These are phyloP conservation scores for Oxycera nigricornis DNA, from an alignment of 2,888 invertebrate genomes.

Conservation along the genomic window DNA sequence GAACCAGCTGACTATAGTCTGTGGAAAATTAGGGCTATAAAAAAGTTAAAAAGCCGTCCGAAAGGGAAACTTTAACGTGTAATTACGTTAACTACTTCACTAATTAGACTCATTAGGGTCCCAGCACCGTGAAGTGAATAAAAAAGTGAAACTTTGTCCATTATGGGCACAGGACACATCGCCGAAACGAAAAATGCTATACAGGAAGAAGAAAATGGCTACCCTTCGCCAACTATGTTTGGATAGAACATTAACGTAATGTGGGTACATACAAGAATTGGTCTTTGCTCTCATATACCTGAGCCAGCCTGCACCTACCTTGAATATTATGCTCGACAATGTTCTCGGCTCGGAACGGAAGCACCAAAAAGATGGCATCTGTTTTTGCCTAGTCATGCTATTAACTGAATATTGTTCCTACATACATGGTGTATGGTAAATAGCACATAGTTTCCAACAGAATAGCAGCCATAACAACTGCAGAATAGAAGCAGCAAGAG, in stretches of 20 bases:
- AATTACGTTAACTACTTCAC: conserved; percentile 45
- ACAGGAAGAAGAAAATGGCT: conserved; percentile 15
- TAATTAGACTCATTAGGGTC: conserved; percentile 44
- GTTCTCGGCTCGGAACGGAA: not conserved
- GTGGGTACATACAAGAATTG: conserved; percentile 3
- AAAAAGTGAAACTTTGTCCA: conserved; percentile 44
- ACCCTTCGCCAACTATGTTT: conserved; percentile 16
- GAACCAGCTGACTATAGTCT: conserved; percentile 1
- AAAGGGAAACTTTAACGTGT: conserved; percentile 42
- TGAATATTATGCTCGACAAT: not conserved
- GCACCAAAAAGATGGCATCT: not conserved
- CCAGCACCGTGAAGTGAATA: conserved; percentile 42
- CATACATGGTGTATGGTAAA: not conserved
- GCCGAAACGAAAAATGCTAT: not conserved
- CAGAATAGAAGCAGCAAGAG: conserved; percentile 3
- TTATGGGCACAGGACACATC: conserved; percentile 33
- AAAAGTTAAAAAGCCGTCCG: conserved; percentile 38
- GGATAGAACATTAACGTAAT: conserved; percentile 20
- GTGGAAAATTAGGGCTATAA: conserved; percentile 38
- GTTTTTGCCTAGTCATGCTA: conserved; percentile 14
- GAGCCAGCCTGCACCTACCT: not conserved
- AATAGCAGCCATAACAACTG: conserved; percentile 3
- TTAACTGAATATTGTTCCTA: not conserved
- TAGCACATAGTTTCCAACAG: not conserved
- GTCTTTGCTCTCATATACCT: not conserved